Percentiles rank a stretch among this genome's conserved stretches.
Evolutionary conservation across 2,113 vertebrate species (phyloP).

Genomic region (Cyprinodon variegatus): DNA sequence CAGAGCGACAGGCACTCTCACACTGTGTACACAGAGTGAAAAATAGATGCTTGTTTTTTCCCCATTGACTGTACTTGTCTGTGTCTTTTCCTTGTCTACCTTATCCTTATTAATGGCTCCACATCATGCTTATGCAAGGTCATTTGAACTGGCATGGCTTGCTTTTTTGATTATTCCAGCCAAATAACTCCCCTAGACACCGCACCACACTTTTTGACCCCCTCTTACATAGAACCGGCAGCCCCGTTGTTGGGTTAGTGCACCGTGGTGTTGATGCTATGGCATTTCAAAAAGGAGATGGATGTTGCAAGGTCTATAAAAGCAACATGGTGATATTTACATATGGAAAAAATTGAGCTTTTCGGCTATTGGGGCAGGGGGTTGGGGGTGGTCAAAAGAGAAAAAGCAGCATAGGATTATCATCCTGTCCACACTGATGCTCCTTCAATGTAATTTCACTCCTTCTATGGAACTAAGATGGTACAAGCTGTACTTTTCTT

Average conservation of each 20-base stretch:
- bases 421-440: slow-evolving; percentile 51
- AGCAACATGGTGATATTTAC: slow-evolving; percentile 66
- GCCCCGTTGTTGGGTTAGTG: slow-evolving; percentile 50
- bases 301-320: slow-evolving; percentile 58
- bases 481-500: slow-evolving; percentile 56
- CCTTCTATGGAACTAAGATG: slow-evolving; percentile 53
- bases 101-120: slow-evolving; percentile 33
- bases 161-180: slow-evolving; percentile 20
- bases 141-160: slow-evolving; percentile 48
- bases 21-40: slow-evolving; percentile 50
- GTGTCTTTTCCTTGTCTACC: slow-evolving; percentile 24
- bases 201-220: slow-evolving; percentile 48
- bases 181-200: slow-evolving; percentile 45
- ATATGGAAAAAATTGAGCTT: slow-evolving; percentile 50
- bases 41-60: slow-evolving; percentile 53
- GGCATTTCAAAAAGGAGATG: slow-evolving; percentile 73
- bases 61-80: slow-evolving; percentile 37
- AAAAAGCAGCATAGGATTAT: slow-evolving; percentile 37
- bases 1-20: slow-evolving; percentile 55
- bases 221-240: slow-evolving; percentile 29
- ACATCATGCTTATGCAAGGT: slow-evolving; percentile 28
- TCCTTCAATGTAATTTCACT: slow-evolving; percentile 62
- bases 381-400: slow-evolving; percentile 7
- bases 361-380: slow-evolving; percentile 21
- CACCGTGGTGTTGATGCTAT: slow-evolving; percentile 52